Conservation (phyloP, 2,888 invertebrate genomes). For the Neoitamus cyanurus region DNA sequence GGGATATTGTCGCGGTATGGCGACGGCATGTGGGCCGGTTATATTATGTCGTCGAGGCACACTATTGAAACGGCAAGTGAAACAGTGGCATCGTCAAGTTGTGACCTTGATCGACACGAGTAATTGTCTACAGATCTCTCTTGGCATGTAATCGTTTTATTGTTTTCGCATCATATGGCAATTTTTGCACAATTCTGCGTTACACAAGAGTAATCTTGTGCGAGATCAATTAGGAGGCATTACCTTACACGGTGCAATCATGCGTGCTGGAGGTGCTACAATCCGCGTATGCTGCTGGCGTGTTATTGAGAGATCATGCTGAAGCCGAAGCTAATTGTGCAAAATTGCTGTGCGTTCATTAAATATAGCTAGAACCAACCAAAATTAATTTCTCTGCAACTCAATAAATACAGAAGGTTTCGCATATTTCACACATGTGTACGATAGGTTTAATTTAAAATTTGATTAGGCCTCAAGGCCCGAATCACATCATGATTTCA, state of each 20-base stretch:
- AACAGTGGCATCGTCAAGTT: not conserved
- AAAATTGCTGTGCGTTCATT: not conserved
- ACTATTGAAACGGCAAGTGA: conserved; percentile 34
- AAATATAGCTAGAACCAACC: no score
- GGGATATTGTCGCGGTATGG: not conserved
- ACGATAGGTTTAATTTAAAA: not conserved
- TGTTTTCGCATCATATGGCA: conserved; percentile 26
- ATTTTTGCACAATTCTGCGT: not conserved
- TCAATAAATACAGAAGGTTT: not conserved
- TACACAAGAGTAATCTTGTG: conserved; percentile 12
- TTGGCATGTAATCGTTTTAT: not conserved
- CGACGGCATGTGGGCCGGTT: not conserved
- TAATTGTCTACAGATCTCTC: conserved; percentile 3
- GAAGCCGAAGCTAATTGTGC: not conserved
- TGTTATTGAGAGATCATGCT: not conserved
- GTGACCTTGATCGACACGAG: conserved; percentile 9
- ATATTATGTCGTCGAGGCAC: not conserved
- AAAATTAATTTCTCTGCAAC: not conserved
- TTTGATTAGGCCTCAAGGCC: not conserved
- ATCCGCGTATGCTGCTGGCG: not conserved
- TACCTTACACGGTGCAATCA: not conserved
- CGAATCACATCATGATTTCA: not conserved
- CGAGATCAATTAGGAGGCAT: not conserved
- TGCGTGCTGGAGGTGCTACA: not conserved
- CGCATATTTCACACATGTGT: not conserved